phyloP scores from a whole-genome alignment of 2,888 invertebrate species.

The Drosophila borealis region DNA sequence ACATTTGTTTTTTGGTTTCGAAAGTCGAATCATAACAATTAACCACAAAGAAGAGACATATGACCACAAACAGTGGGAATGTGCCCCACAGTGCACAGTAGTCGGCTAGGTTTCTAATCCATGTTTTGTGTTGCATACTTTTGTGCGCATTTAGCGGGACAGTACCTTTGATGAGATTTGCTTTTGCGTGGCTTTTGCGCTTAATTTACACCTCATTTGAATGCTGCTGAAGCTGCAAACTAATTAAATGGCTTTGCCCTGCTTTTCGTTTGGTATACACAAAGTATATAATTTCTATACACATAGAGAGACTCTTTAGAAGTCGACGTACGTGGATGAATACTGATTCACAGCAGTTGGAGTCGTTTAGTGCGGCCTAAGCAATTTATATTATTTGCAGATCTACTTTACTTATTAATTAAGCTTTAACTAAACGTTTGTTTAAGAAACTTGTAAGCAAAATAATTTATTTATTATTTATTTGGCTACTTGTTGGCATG shows the following conservation, averaged over 20 bases:
- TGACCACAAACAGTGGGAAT: neutral
- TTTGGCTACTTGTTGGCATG: too few species aligned
- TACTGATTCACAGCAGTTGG: too few species aligned
- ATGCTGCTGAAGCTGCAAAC: conserved; percentile 11
- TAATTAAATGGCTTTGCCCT: conserved; percentile 10
- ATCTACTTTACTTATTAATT: too few species aligned
- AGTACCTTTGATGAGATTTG: conserved; percentile 24
- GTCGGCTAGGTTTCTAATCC: neutral
- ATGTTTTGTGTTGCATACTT: conserved; percentile 17
- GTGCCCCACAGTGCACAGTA: neutral
- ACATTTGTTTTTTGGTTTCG: neutral
- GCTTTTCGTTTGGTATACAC: neutral
- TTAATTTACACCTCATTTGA: conserved; percentile 36
- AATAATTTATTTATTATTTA: too few species aligned
- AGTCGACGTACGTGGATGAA: neutral
- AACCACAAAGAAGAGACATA: too few species aligned
- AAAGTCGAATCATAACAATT: too few species aligned
- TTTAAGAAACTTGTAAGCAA: too few species aligned
- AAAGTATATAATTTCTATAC: neutral
- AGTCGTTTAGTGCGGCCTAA: too few species aligned
- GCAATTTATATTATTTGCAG: too few species aligned
- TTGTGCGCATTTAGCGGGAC: neutral
- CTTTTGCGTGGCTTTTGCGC: conserved; percentile 34
- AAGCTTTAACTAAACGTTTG: too few species aligned
- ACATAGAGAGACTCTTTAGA: neutral